phyloP scores from a whole-genome alignment of 2,113 vertebrate species.

The Canis aureus region DNA sequence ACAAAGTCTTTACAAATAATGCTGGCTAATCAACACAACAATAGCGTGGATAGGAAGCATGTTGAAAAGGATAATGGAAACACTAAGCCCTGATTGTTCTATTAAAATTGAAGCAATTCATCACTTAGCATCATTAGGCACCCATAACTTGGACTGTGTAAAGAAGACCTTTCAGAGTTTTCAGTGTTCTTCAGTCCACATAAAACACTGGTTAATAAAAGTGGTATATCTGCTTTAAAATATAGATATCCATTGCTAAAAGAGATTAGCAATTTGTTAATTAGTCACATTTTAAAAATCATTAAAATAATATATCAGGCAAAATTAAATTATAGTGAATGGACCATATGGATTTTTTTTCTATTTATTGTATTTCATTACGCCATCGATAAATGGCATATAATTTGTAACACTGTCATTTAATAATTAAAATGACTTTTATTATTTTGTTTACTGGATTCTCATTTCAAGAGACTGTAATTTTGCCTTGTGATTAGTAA shows the following conservation, averaged over 20 bases:
- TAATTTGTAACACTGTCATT: conserved; percentile 84
- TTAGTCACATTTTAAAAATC: conserved; percentile 80
- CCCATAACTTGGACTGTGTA: conserved; percentile 69
- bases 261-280: conserved; percentile 77
- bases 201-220: conserved; percentile 74
- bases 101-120: conserved; percentile 83
- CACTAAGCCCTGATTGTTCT: conserved; percentile 70
- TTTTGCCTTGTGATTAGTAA: conserved; percentile 87
- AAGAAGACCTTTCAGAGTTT: conserved; percentile 69
- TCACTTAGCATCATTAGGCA: conserved; percentile 82
- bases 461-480: conserved; percentile 82
- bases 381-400: conserved; percentile 83
- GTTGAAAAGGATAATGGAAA: conserved; percentile 79
- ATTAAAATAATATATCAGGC: conserved; percentile 77
- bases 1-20: conserved; percentile 79
- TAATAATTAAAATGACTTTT: conserved; percentile 87
- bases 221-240: conserved; percentile 70
- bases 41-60: conserved; percentile 63
- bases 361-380: conserved; percentile 73
- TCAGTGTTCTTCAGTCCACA: conserved; percentile 77
- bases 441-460: conserved; percentile 88
- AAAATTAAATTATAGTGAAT: conserved; percentile 80
- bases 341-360: conserved; percentile 71
- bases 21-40: conserved; percentile 79
- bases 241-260: conserved; percentile 72